Base-by-base conservation (phyloP, 2,113 vertebrate genomes). In the Chrysochloris asiatica region DNA sequence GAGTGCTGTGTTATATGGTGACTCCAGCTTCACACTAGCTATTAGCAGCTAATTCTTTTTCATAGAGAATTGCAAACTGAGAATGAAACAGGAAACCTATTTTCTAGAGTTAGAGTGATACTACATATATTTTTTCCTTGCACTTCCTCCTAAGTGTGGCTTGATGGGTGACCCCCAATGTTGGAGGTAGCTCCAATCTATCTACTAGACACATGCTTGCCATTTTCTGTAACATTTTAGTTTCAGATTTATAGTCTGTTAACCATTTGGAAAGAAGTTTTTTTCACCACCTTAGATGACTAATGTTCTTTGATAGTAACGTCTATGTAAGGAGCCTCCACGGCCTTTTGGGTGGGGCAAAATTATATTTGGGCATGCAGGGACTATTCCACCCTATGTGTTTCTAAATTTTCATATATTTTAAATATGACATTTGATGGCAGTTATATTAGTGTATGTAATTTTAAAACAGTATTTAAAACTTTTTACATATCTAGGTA, bases 21-120 rank as follows among this genome's bases (percentile, higher is more conserved):
- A 97, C 96, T 14, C 96, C 95, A 0, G 96, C 95, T 77, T 97
- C 94, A 36, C 96, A 98, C 69, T 94, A 98, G 93, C 89, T 73
- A 48, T 91, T 95, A 36, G 82, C 90, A 73, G 95, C 89, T n/a
- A n/a, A n/a, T n/a, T 98, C 97, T 95, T 97, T 97, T 95, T 98
- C 97, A 94, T 98, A 99, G 86, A 98, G 95, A 75, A 97, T 95
- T 21, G 98, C 97, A 33, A 98, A 98, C 73, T 96, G 87, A 61
- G 67, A 67, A 96, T 98, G 99, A 47, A 99, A 98, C 73, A 94
- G 90, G 97, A 92, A 0, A 98, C 98, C 47, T 98, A 97, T 93
- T 98, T 99, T 88, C 97, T 84, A 92, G 98, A 97, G 94, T 98
- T 99, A 95, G 96, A 89, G 96, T 99, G 98, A 95, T 99, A 98